Conservation (phyloP, 1,140 invertebrate species). For the Papilio xuthus region DNA sequence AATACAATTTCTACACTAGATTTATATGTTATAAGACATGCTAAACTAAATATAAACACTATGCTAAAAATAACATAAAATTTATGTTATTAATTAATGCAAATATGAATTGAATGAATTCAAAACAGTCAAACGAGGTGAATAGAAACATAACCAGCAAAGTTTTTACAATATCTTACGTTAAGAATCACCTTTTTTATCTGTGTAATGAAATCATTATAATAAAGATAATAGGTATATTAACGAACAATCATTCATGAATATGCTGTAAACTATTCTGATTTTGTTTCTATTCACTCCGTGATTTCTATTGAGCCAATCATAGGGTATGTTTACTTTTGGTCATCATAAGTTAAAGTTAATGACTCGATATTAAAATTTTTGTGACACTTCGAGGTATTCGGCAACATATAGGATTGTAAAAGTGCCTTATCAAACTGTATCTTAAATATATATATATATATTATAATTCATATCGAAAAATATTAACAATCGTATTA, state of each 20-base stretch:
- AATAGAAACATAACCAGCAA: too few species aligned
- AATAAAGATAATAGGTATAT: too few species aligned
- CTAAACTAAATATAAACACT: background rate
- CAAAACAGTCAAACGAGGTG: background rate
- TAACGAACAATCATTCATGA: too few species aligned
- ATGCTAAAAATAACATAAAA: background rate
- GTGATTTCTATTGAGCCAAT: too few species aligned
- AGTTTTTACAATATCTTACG: too few species aligned
- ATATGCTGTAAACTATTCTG: too few species aligned
- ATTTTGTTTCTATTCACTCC: too few species aligned
- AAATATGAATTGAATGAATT: background rate
- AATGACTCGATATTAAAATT: background rate
- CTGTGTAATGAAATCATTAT: too few species aligned
- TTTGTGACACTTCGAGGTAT: slow-evolving; percentile 16
- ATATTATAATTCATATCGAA: background rate
- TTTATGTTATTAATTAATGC: slow-evolving; percentile 3
- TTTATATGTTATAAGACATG: background rate
- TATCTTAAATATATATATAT: slow-evolving; percentile 6
- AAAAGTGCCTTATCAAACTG: background rate
- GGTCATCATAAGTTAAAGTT: background rate
- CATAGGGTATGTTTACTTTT: background rate
- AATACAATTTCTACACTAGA: slow-evolving; percentile 5
- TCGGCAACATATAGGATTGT: background rate
- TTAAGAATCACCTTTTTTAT: too few species aligned
- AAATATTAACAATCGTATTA: slow-evolving; percentile 7